Conservation (phyloP, 92 coral and sea anemone species). For the Muricea muricata region DNA sequence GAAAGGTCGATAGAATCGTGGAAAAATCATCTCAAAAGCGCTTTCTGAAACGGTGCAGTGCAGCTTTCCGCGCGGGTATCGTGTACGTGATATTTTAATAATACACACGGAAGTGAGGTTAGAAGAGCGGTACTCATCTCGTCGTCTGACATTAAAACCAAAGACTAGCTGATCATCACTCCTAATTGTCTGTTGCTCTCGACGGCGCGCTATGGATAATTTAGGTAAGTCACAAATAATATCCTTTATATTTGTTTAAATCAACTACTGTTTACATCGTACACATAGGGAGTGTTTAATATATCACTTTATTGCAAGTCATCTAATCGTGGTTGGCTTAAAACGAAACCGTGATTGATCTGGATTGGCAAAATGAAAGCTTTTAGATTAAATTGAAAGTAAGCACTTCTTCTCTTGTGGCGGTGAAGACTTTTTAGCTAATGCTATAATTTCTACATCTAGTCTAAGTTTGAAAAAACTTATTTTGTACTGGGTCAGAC, state of each 20-base stretch:
- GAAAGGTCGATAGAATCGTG: not conserved
- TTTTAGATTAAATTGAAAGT: not conserved
- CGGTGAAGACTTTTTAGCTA: too few species aligned
- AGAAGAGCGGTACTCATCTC: not conserved
- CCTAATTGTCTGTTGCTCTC: not conserved
- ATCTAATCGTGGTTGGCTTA: not conserved
- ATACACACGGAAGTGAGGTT: too few species aligned
- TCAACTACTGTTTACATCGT: not conserved
- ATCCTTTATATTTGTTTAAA: conserved; percentile 1
- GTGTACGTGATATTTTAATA: too few species aligned
- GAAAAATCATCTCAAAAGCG: too few species aligned
- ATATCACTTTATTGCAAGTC: not conserved
- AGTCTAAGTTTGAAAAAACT: too few species aligned
- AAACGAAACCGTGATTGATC: not conserved
- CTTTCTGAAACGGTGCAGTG: too few species aligned
- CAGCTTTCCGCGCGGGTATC: too few species aligned
- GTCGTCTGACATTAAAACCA: not conserved
- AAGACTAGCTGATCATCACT: not conserved
- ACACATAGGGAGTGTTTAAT: conserved; percentile 21
- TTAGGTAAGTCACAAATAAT: conserved; percentile 11
- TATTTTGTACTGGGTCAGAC: too few species aligned
- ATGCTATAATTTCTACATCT: too few species aligned
- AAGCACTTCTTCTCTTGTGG: too few species aligned
- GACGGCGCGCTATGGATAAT: not conserved
- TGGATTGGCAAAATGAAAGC: not conserved